phyloP scores from a whole-genome alignment of 2,797 vertebrate genomes.

The Helarctos malayanus region DNA sequence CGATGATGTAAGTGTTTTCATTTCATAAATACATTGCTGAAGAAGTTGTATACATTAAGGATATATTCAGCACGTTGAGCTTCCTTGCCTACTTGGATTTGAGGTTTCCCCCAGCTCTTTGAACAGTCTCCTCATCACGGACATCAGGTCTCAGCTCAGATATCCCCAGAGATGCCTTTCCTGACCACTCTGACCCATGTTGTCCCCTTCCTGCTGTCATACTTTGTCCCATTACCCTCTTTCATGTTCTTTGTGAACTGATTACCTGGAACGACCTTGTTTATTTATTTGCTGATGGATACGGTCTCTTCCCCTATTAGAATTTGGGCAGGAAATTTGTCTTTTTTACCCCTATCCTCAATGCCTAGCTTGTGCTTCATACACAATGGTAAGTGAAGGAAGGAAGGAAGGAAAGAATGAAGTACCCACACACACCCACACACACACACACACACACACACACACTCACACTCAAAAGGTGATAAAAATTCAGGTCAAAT shows the following conservation, averaged over 20 bases:
- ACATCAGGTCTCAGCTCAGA: not conserved
- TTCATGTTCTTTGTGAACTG: not conserved
- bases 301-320: not conserved
- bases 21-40: not conserved
- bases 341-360: not conserved
- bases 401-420: not conserved
- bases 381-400: not conserved
- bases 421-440: too few relatives aligned
- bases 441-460: not conserved
- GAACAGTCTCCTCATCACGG: not conserved
- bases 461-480: not conserved
- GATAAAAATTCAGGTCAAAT: not conserved
- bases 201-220: not conserved
- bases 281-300: not conserved
- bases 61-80: not conserved
- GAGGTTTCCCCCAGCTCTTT: not conserved
- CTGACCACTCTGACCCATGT: not conserved
- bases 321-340: not conserved
- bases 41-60: not conserved
- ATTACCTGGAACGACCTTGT: not conserved
- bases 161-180: not conserved
- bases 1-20: not conserved
- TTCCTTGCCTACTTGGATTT: not conserved
- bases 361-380: not conserved
- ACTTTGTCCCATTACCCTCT: too few relatives aligned